Evolutionary conservation across 2,888 invertebrate species (phyloP).

Genomic region (Nasonia oneida): DNA sequence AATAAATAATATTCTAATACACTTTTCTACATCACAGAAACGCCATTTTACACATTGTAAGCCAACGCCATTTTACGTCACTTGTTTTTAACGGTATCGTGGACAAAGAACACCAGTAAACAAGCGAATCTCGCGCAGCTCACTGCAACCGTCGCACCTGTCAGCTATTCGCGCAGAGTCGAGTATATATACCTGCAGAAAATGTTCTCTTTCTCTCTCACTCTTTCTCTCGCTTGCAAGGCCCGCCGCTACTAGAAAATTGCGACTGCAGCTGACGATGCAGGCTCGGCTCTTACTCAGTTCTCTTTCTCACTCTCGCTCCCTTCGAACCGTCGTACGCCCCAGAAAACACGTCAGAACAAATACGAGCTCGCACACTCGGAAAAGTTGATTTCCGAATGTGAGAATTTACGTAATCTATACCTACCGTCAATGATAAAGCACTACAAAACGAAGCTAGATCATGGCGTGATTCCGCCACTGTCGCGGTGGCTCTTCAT

Average conservation of each 20-base stretch:
- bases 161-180: not conserved
- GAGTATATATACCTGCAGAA: not conserved
- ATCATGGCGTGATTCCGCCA: not conserved
- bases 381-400: not conserved
- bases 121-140: not conserved
- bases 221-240: not conserved
- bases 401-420: constrained; percentile 12
- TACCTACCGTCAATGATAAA: constrained; percentile 30
- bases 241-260: not conserved
- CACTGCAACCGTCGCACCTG: not conserved
- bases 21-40: not conserved
- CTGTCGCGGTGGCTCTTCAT: constrained; percentile 6
- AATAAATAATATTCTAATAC: not conserved
- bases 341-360: constrained; percentile 7
- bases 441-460: constrained; percentile 4
- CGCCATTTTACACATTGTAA: not conserved
- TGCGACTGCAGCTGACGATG: not conserved
- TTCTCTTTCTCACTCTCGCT: not conserved
- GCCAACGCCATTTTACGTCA: constrained; percentile 33
- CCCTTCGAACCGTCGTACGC: not conserved
- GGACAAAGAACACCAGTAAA: not conserved
- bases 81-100: not conserved
- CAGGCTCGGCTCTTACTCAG: not conserved
- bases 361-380: constrained; percentile 7
- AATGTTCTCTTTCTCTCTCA: not conserved